Percentiles rank a stretch among this genome's conserved stretches.
These are phyloP conservation scores for Enteromius anoplus DNA, from an alignment of 2,797 vertebrate species.

Conservation along the genomic window DNA sequence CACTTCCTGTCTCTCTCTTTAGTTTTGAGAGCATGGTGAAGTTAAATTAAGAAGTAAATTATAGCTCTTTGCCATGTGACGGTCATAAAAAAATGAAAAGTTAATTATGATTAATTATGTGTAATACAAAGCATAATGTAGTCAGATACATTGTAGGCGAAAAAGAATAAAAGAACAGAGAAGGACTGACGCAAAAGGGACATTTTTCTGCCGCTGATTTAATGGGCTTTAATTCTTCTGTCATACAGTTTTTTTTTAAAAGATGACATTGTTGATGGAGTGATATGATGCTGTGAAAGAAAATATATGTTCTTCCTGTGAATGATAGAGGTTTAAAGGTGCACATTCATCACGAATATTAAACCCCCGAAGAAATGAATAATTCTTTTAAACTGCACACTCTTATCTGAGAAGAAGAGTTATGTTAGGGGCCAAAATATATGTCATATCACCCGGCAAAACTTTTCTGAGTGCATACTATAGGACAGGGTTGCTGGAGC, in stretches of 20 bases:
- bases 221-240: constrained; percentile 28
- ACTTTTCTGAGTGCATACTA: background rate
- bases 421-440: background rate
- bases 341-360: background rate
- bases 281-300: constrained; percentile 7
- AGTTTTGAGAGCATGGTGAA: background rate
- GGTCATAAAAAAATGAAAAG: constrained; percentile 13
- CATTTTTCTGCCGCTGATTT: background rate
- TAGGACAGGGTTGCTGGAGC: background rate
- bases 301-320: background rate
- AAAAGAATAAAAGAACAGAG: constrained; percentile 12
- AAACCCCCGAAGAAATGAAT: background rate
- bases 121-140: constrained; percentile 12
- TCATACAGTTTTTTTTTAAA: constrained; percentile 1
- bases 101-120: constrained; percentile 44
- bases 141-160: background rate
- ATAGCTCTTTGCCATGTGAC: constrained; percentile 24
- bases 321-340: constrained; percentile 4
- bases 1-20: constrained; percentile 6
- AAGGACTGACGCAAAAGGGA: constrained; percentile 9
- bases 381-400: background rate
- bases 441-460: background rate
- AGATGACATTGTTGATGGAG: background rate
- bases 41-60: constrained; percentile 39
- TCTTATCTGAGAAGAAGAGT: background rate